Evolutionary conservation across 2,888 invertebrate genomes (phyloP), one percentile per base, ranked within the genome.

Genomic region (Myopa testacea): DNA sequence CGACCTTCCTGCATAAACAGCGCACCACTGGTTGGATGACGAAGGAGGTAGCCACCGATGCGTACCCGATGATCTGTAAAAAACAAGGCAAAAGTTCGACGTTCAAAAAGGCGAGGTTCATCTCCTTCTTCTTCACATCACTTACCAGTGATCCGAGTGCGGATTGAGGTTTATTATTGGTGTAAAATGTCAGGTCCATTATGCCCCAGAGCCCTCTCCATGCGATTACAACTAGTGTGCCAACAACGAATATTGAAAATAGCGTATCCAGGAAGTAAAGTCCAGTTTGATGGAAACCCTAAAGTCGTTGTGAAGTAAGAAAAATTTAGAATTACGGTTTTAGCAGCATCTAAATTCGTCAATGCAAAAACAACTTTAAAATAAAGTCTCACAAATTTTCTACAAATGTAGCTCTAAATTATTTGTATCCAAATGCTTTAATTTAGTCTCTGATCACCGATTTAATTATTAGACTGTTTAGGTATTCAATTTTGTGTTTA

Each of bases 181-280:
- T 95, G 87, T 92, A 96, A n/a, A 97, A 90, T 86, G 93, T 93
- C 82, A 94, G 90, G 89, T 96, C 96, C 74, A 96, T 91, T 72
- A 96, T 90, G 7, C 93, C 93, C 96, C 96, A 97, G 40, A 93
- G 92, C 40, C 97, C 96, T 83, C 96, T 91, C 97, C 97, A 97
- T 69, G 95, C 95, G 87, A 96, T 94, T 3, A 96, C 95, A 71
- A 96, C 95, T 81, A 96, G 91, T 0, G 94, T 94, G 0, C 96
- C 96, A 82, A 96, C 93, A 78, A 96, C 93, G 40, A 94, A 91
- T 81, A 96, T 95, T 12, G 96, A 96, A 90, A 96, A 96, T 79
- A 95, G 90, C 87, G 96, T 95, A 91, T 97, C 96, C 87, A 96
- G 89, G 80, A 96, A 91, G 89, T 95, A 96, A 78, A 95, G 90